Evolutionary conservation across 2,888 invertebrate species (phyloP).

Genomic region (Candidula unifasciata): DNA sequence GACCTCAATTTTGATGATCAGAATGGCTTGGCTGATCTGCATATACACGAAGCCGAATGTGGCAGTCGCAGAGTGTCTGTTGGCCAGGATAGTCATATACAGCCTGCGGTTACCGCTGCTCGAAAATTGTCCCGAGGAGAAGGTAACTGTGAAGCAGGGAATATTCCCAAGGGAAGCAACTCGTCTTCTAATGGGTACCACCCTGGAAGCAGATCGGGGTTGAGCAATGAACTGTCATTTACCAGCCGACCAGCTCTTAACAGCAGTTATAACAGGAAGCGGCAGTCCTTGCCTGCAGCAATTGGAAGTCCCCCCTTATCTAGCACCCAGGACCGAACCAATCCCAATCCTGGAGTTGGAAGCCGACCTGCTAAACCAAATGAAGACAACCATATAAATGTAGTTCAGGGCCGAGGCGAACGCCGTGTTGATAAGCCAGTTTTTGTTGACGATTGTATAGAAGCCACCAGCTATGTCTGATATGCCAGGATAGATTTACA

Average conservation of each 20-base stretch:
- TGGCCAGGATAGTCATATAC: slow-evolving; percentile 4
- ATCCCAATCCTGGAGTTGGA: neutral
- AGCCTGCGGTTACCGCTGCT: neutral
- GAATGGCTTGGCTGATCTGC: slow-evolving; percentile 35
- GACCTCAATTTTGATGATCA: slow-evolving; percentile 49
- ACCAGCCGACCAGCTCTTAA: slow-evolving; percentile 26
- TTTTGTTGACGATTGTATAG: slow-evolving; percentile 25
- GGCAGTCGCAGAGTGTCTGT: neutral
- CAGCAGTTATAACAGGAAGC: slow-evolving; percentile 20
- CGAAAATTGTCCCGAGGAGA: slow-evolving; percentile 7
- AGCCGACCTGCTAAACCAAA: neutral
- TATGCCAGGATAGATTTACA: neutral
- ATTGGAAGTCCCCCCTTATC: neutral
- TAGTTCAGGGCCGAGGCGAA: slow-evolving; percentile 21
- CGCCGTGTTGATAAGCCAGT: slow-evolving; percentile 9
- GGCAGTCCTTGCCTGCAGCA: slow-evolving; percentile 40
- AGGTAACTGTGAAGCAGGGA: neutral
- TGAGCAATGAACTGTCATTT: slow-evolving; percentile 48
- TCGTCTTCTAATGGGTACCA: neutral
- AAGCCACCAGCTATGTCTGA: slow-evolving; percentile 48
- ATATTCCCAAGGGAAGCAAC: neutral
- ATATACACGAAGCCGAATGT: slow-evolving; percentile 7
- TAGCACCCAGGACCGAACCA: neutral
- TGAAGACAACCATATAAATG: neutral
- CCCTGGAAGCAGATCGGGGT: slow-evolving; percentile 37